Evolutionary conservation across 1,140 invertebrate genomes (phyloP), one percentile per base, ranked within the genome.

Genomic region (Anagrus nilaparvatae): DNA sequence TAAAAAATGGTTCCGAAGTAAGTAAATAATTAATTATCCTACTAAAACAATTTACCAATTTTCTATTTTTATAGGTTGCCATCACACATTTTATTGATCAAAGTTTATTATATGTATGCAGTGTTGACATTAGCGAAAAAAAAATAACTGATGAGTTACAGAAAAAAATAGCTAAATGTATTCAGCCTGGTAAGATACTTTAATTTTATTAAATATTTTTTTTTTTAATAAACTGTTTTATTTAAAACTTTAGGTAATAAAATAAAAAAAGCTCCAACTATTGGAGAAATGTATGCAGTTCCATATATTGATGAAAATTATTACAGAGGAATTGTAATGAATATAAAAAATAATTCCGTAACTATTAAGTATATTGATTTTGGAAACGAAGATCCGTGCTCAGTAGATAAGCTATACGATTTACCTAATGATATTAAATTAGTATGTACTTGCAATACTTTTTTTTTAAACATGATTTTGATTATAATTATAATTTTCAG

Each of bases 351-450:
- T 1, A 21, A 57, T 1, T 44, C 13, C 5, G 48, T 57, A 21
- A n/a, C 14, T 5, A 40, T 67, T 13, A 40, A 41, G 4, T 68
- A 64, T 14, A 16, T 61, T 13, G 65, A 68, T 47, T 68, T 53
- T 42, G 64, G 65, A 9, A 65, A 68, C 20, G 21, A 29, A 4
- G 56, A 59, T 21, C 9, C 47, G 1, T 47, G 48, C 0, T 28
- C 19, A 1, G 16, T 63, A 7, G 47, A 57, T 8, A 35, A 53
- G 16, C 28, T 66, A 1, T 52, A 43, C 34, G 24, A 47, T 5
- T 45, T 67, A 10, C 40, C 55, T 2, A 43, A 54, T 5, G 13
- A 46, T 5, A 48, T 64, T 19, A 60, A 59, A 50, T n/a, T 48
- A 32, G 52, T 62, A 30, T 19, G 47, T 46, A n/a, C n/a, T n/a